Base-by-base conservation (phyloP, 2,113 vertebrate species). In the Hyla sarda region DNA sequence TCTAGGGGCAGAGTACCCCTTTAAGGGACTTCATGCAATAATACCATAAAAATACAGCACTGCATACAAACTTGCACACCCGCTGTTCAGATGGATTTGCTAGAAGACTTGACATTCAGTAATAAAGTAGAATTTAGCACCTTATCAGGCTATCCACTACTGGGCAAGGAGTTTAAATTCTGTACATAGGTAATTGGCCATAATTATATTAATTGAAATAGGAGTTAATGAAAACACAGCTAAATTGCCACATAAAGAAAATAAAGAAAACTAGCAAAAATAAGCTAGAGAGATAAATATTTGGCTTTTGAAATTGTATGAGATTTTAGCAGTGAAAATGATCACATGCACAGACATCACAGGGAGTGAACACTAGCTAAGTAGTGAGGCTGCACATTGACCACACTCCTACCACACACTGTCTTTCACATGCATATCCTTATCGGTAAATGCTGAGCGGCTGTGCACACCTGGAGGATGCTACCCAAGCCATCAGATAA, bases 381-480 rank as follows among this genome's bases (percentile, higher is more conserved):
- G 45, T 71, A 74, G 67, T 32, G 34, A 65, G 32, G 19, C 72
- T 77, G 16, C 17, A 41, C 58, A 62, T 69, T 71, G 52, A 87
- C 85, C 85, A 50, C 85, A 87, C 17, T 34, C 78, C 73, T 56
- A 87, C 85, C 85, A 82, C 85, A 87, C 67, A 62, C 54, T 3
- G 65, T 34, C 41, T 73, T 86, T 87, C 85, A 87, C 85, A 87
- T 72, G 62, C 69, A 54, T 82, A 13, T 72, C 48, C 17, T 48
- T 73, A 74, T 87, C 69, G 13, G 21, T 23, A 48, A 80, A 56
- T 74, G 34, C 85, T 48, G 65, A 47, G 67, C 65, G 78, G 62
- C 60, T 81, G 65, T 32, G 85, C 50, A 73, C 85, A 87, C 85
- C 85, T 87, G 85, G 85, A 87, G 78, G 85, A 82, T 72, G 65